phyloP scores from a whole-genome alignment of 30 jellyfish, hydroid and myxozoan species.

The Cassiopea andromeda region DNA sequence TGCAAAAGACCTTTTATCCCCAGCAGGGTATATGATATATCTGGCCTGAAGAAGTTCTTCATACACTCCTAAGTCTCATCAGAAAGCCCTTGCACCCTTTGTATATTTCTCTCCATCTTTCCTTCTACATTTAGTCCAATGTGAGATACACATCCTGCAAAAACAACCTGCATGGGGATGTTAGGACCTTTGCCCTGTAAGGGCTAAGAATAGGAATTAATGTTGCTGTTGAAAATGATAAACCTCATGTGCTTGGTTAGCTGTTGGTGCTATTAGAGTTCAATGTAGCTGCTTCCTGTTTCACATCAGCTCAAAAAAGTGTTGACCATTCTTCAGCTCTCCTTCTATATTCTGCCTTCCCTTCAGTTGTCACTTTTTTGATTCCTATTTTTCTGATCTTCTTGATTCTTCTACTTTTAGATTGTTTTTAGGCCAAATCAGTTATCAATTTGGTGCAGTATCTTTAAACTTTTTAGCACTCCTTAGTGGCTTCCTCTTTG shows the following conservation, averaged over 20 bases:
- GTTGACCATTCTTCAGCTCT: slow-evolving; percentile 18
- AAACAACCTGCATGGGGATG: slow-evolving; percentile 58
- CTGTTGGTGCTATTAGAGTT: background rate
- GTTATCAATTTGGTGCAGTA: background rate
- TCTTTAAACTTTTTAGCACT: too few species aligned
- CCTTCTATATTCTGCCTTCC: background rate
- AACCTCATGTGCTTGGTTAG: slow-evolving; percentile 21
- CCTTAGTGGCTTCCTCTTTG: too few species aligned
- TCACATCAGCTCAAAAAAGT: background rate
- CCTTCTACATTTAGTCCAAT: slow-evolving; percentile 29
- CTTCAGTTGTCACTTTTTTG: slow-evolving; percentile 25
- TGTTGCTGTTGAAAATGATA: slow-evolving; percentile 12
- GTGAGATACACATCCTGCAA: slow-evolving; percentile 53
- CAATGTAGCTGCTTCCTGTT: background rate
- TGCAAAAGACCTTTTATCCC: slow-evolving; percentile 25
- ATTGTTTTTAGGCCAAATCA: slow-evolving; percentile 14
- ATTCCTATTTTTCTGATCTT: slow-evolving; percentile 33
- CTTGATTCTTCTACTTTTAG: slow-evolving; percentile 27
- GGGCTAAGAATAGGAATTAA: slow-evolving; percentile 9
- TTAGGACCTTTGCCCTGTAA: slow-evolving; percentile 48
- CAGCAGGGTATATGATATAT: slow-evolving; percentile 53
- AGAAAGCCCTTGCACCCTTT: background rate
- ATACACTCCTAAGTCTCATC: slow-evolving; percentile 45
- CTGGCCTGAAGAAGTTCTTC: slow-evolving; percentile 61
- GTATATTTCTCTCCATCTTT: slow-evolving; percentile 26